phyloP scores from a whole-genome alignment of 2,797 vertebrate species.

The Oophaga sylvatica region DNA sequence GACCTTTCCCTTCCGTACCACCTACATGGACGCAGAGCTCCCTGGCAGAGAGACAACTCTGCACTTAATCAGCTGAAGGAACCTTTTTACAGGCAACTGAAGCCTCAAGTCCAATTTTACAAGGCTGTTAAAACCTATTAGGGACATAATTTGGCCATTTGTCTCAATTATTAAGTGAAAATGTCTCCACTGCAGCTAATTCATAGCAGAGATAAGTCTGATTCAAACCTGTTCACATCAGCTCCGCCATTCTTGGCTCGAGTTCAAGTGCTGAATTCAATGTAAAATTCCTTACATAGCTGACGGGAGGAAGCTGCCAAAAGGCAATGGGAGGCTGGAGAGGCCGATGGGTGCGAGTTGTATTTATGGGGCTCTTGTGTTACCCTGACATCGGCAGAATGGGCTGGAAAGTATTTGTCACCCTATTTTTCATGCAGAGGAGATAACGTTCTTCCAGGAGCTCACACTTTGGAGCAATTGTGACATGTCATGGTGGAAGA shows the following conservation, averaged over 20 bases:
- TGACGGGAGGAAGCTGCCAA: neutral
- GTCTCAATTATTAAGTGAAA: constrained; percentile 49
- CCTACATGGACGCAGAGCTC: constrained; percentile 11
- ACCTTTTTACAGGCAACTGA: constrained; percentile 43
- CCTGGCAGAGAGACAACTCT: constrained; percentile 28
- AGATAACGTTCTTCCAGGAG: neutral
- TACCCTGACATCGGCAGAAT: constrained; percentile 4
- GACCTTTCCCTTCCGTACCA: constrained; percentile 18
- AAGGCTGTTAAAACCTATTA: constrained; percentile 35
- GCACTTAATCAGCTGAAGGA: constrained; percentile 15
- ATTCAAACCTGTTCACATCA: constrained; percentile 28
- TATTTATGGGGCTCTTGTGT: neutral
- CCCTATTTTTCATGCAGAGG: neutral
- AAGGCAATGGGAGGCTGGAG: constrained; percentile 1
- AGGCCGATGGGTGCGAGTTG: neutral
- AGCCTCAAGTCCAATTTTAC: constrained; percentile 26
- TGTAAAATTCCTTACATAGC: constrained; percentile 43
- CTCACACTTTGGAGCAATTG: neutral
- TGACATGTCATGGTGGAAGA: neutral
- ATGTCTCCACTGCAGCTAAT: constrained; percentile 38
- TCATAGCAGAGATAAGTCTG: constrained; percentile 53
- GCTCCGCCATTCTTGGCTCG: neutral
- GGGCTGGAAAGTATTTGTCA: constrained; percentile 12
- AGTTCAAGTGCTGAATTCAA: constrained; percentile 19
- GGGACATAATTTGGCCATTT: constrained; percentile 44